A percentile compares a stretch with the other conserved stretches of the same genome.
phyloP scores from a whole-genome alignment of 2,797 vertebrate species.

The Trachops cirrhosus region DNA sequence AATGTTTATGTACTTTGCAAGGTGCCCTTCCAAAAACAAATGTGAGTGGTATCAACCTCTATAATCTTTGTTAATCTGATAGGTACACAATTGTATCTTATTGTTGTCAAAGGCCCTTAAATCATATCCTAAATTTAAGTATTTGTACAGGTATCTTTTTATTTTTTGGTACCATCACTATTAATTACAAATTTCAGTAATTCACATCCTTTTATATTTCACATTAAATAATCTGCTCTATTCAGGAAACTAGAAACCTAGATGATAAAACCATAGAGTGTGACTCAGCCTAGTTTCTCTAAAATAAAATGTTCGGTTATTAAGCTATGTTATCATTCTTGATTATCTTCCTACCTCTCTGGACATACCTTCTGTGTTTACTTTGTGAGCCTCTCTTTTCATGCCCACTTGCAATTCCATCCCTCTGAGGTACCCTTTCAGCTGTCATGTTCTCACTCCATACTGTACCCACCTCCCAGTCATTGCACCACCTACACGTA shows the following conservation, averaged over 20 bases:
- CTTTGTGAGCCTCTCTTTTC: not conserved
- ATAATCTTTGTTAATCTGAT: not conserved
- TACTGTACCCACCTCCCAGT: not conserved
- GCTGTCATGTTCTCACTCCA: not conserved
- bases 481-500: not conserved
- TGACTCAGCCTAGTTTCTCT: not conserved
- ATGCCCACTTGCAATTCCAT: not conserved
- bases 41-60: not conserved
- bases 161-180: not conserved
- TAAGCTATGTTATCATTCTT: not conserved
- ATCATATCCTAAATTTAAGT: not conserved
- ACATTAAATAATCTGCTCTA: not conserved
- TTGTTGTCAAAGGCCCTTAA: not conserved
- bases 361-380: not conserved
- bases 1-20: constrained; percentile 7
- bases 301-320: not conserved
- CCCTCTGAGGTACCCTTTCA: not conserved
- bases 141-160: not conserved
- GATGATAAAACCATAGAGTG: not conserved
- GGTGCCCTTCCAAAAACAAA: not conserved
- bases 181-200: not conserved
- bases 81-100: not conserved
- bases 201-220: not conserved
- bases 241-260: constrained; percentile 5
- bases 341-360: not conserved